Evolutionary conservation across 1,140 invertebrate species (phyloP), one percentile per base, ranked within the genome.

Genomic region (Meloidogyne floridensis): DNA sequence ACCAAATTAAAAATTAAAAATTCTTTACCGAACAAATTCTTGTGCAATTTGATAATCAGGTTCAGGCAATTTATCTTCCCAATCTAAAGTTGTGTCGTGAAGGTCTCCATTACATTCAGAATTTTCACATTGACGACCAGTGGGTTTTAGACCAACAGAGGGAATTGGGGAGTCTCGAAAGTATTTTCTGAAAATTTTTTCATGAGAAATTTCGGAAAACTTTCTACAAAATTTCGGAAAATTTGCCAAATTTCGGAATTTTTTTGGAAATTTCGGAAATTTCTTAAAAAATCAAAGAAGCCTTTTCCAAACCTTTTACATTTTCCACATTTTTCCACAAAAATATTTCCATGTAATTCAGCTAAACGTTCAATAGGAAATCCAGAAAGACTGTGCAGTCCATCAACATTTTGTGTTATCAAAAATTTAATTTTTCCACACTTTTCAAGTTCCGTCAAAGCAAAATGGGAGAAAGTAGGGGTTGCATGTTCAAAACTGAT

Each of bases 271-370:
- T n/a, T n/a, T n/a, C n/a, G n/a, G 1, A 20, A 20, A 20, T 20
- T 0, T 20, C 1, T 1, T 0, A 20, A 20, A 20, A 20, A 20
- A 20, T 20, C 1, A n/a, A n/a, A n/a, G n/a, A n/a, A n/a, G 0
- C 1, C 1, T 79, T 79, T 43, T 32, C 20, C 8, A 86, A 92
- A 95, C 95, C 93, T 95, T 90, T 93, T 92, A 92, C 97, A 99
- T 88, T 94, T 93, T 87, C 94, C 93, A 90, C 97, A 99, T 89
- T 96, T 94, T 91, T 98, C 96, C 72, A 95, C 93, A 91, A 97
- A 98, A 94, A 99, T 98, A 90, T 99, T 98, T 56, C 97, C 97
- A 92, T 99, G 97, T 51, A 99, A 91, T 91, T 99, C 97, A 56
- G 96, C 93, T 78, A 99, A 91, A 89, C 93, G 91, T 84, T 93